phyloP scores from a whole-genome alignment of 2,113 vertebrate species.

The Oxyura jamaicensis region DNA sequence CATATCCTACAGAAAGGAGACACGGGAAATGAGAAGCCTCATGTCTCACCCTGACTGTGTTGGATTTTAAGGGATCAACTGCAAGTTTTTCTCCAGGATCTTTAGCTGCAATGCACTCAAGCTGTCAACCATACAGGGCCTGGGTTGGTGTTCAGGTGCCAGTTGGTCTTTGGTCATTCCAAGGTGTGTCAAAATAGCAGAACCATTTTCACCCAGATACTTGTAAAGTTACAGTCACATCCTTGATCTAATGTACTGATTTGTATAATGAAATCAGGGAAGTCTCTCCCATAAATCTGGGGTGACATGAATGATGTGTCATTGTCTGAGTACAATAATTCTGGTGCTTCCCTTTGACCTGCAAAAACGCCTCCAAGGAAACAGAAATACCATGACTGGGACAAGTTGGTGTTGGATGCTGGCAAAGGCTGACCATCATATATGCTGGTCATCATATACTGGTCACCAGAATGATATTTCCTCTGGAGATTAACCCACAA shows the following conservation, averaged over 20 bases:
- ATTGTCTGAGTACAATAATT: background rate
- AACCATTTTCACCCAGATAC: background rate
- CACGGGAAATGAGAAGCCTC: background rate
- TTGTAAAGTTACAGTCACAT: background rate
- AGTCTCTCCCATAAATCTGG: background rate
- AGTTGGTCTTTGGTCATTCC: background rate
- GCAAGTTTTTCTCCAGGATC: background rate
- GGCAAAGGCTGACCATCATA: background rate
- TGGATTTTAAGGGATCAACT: background rate
- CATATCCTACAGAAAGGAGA: background rate
- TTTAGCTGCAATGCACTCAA: background rate
- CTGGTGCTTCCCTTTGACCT: background rate
- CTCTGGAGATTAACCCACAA: background rate
- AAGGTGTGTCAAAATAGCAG: background rate
- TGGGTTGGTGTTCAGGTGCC: background rate
- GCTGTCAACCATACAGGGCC: background rate
- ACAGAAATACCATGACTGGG: background rate
- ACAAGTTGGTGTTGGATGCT: background rate
- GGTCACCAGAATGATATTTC: background rate
- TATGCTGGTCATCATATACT: accelerated
- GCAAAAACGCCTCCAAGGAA: background rate
- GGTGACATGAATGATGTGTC: background rate
- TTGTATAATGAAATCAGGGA: background rate
- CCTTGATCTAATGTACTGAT: background rate
- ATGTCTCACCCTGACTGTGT: accelerated